Evolutionary conservation across 2,888 invertebrate genomes (phyloP).

Genomic region (Zygogramma bicolorata): DNA sequence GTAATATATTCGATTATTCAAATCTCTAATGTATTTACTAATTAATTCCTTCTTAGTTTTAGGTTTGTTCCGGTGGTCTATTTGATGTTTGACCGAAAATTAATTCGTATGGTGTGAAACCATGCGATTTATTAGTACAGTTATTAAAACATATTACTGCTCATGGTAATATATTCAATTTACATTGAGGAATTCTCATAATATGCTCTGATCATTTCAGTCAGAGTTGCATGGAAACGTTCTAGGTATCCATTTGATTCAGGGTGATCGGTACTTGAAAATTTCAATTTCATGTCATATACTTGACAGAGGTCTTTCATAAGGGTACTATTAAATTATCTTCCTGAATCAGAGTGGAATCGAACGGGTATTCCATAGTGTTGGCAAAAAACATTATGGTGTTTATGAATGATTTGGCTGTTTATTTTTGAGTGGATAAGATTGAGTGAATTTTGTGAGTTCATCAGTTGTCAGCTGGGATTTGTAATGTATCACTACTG

Average conservation of each 20-base stretch:
- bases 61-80: too few relatives aligned
- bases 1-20: too few relatives aligned
- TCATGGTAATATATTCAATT: not conserved
- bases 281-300: conserved; percentile 32
- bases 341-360: conserved; percentile 30
- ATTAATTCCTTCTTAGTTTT: too few relatives aligned
- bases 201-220: not conserved
- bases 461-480: not conserved
- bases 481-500: conserved; percentile 5
- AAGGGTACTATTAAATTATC: conserved; percentile 33
- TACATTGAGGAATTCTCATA: not conserved
- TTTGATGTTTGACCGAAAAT: too few relatives aligned
- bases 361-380: conserved; percentile 26
- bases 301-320: conserved; percentile 29
- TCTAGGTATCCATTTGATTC: not conserved
- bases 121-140: too few relatives aligned
- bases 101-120: too few relatives aligned
- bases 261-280: conserved; percentile 21
- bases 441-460: not conserved
- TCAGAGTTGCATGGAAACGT: not conserved
- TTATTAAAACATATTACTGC: too few relatives aligned
- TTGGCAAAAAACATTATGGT: conserved; percentile 7
- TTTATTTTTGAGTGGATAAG: not conserved
- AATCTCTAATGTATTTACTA: too few relatives aligned
- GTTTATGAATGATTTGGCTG: not conserved